Base-by-base conservation (phyloP, 53 echinoderm and acorn worm genomes). In the Crossaster papposus region DNA sequence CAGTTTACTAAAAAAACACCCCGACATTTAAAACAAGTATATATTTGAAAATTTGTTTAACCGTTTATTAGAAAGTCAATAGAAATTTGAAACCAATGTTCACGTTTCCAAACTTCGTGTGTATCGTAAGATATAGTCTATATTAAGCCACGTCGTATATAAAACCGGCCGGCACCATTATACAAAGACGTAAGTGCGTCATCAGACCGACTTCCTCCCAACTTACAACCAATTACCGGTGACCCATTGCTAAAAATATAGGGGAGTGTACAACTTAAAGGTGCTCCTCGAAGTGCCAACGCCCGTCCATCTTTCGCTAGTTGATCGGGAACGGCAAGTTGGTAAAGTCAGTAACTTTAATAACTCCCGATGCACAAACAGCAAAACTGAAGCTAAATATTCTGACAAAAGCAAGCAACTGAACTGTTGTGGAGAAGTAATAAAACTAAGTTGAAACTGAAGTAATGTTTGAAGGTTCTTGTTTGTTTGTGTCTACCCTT, bases 141-240 rank as follows among this genome's bases (percentile, higher is more conserved):
- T 20, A 14, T 58, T 17, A 1, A 23, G n/a, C 28, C n/a, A 68
- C 68, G 24, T 68, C 9, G 44, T 74, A 34, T 8, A 33, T 33
- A n/a, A 74, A 74, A 12, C 75, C 75, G 55, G 58, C 32, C 80
- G 54, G 76, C 36, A 32, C 12, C n/a, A 22, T 62, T 87, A 87
- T 76, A 77, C 76, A 87, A 76, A 87, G 77, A 75, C 58, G 11
- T 77, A 1, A 18, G 55, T 87, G 87, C 87, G 77, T 87, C 87
- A 87, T 24, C 34, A 77, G 14, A 54, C 26, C 24, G 87, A 9
- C 58, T 87, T 87, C 87, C 87, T 53, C 58, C 62, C 36, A 62
- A 75, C 14, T 77, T 86, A 62, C 53, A 77, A 38, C 2, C 87
- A 87, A 87, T 87, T 87, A 87, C 87, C 87, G 87, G 87, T 77